Conservation (phyloP, 2,888 invertebrate genomes). For the Hirtodrosophila duncani region DNA sequence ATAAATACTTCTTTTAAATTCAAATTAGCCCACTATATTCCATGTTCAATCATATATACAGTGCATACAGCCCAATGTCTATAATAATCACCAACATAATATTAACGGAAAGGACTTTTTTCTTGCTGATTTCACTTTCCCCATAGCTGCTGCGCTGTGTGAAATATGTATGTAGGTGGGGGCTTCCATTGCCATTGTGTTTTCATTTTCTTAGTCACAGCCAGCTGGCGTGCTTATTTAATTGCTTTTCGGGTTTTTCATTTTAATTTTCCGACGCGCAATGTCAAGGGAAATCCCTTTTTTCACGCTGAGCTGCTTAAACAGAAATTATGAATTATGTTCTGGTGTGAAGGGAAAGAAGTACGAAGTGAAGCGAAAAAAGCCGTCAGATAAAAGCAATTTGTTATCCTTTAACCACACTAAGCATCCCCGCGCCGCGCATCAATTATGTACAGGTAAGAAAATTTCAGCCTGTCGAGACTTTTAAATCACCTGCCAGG, state of each 20-base stretch:
- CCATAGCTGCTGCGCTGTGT: no score
- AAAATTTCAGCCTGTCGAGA: constrained; percentile 33
- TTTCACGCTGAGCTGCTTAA: constrained; percentile 54
- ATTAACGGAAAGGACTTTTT: no score
- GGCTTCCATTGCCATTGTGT: constrained; percentile 2
- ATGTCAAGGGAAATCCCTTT: constrained; percentile 41
- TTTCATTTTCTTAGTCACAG: constrained; percentile 47
- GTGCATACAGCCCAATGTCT: no score
- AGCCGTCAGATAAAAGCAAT: constrained; percentile 57
- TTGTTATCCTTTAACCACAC: constrained; percentile 48
- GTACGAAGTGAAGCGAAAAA: constrained; percentile 10
- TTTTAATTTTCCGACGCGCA: background rate
- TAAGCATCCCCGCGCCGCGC: constrained; percentile 10
- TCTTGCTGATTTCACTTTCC: no score
- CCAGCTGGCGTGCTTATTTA: constrained; percentile 56
- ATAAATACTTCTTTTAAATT: no score
- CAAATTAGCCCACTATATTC: no score
- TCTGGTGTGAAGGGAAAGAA: constrained; percentile 9
- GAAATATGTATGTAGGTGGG: no score
- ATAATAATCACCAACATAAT: no score
- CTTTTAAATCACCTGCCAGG: constrained; percentile 43
- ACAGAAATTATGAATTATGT: constrained; percentile 50
- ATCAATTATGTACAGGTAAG: constrained; percentile 47
- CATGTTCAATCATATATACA: no score
- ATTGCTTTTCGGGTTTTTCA: constrained; percentile 48